phyloP scores from a whole-genome alignment of 2,113 vertebrate genomes.

The Ovis canadensis region DNA sequence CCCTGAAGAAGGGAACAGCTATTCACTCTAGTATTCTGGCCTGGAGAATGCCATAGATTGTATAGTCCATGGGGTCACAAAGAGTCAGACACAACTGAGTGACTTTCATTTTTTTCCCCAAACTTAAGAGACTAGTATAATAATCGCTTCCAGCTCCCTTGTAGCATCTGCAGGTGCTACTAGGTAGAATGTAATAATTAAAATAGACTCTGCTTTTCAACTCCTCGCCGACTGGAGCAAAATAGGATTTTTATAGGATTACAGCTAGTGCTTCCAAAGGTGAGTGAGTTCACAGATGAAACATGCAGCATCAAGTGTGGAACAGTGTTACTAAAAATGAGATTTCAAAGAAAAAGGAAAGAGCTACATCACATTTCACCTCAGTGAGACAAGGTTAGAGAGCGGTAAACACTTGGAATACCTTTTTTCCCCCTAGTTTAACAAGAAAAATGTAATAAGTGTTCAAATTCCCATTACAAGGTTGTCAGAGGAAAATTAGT shows the following conservation, averaged over 20 bases:
- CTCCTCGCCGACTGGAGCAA: not conserved
- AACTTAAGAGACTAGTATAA: not conserved
- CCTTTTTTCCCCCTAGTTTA: slow-evolving; percentile 48
- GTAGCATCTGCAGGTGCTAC: not conserved
- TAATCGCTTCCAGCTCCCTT: not conserved
- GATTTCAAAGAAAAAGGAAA: slow-evolving; percentile 21
- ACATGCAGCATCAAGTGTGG: accelerated
- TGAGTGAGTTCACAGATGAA: not conserved
- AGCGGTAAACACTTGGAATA: slow-evolving; percentile 41
- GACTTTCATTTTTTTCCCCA: not conserved
- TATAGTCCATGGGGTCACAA: not conserved
- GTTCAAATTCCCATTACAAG: slow-evolving; percentile 73
- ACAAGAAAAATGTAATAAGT: slow-evolving; percentile 62
- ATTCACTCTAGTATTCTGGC: not conserved
- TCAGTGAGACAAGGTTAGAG: not conserved
- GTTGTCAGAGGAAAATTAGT: slow-evolving; percentile 77
- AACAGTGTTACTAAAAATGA: slow-evolving; percentile 33
- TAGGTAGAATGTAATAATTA: not conserved
- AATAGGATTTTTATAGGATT: not conserved
- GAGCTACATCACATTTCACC: not conserved
- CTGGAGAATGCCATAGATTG: not conserved
- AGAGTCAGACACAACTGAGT: not conserved
- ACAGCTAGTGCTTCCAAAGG: not conserved
- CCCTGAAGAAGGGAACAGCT: not conserved
- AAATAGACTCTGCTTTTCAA: not conserved